phyloP scores from a whole-genome alignment of 1,140 invertebrate species.

The Drosophila ogumai region DNA sequence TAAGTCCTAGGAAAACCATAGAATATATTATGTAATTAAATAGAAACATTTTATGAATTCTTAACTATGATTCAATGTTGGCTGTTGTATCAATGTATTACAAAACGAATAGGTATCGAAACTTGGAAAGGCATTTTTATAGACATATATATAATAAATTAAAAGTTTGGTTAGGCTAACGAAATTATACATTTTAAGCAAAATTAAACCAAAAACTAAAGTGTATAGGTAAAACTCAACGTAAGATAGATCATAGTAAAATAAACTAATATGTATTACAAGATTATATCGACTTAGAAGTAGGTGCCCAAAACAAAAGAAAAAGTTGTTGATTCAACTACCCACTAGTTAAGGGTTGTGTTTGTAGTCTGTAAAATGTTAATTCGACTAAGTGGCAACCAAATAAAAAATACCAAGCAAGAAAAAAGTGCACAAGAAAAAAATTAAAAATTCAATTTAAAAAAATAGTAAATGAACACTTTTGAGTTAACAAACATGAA shows the following conservation, averaged over 20 bases:
- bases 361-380: constrained; percentile 29
- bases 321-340: constrained; percentile 29
- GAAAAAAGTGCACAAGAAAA: constrained; percentile 5
- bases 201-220: constrained; percentile 27
- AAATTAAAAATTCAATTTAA: background rate
- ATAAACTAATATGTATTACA: constrained; percentile 7
- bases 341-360: constrained; percentile 45
- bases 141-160: constrained; percentile 1
- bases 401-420: constrained; percentile 6
- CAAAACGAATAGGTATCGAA: background rate
- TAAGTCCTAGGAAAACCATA: constrained; percentile 8
- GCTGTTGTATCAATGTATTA: constrained; percentile 44
- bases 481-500: constrained; percentile 21
- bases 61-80: constrained; percentile 36
- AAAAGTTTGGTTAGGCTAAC: constrained; percentile 12
- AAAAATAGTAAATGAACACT: constrained; percentile 2
- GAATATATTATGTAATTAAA: background rate
- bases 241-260: background rate
- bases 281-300: constrained; percentile 1
- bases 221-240: constrained; percentile 4
- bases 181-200: constrained; percentile 14
- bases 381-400: background rate
- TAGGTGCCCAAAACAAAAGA: background rate
- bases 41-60: constrained; percentile 2
- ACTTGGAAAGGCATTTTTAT: constrained; percentile 24